Evolutionary conservation across 1,140 invertebrate genomes (phyloP).

Genomic region (Drosophila pandora): DNA sequence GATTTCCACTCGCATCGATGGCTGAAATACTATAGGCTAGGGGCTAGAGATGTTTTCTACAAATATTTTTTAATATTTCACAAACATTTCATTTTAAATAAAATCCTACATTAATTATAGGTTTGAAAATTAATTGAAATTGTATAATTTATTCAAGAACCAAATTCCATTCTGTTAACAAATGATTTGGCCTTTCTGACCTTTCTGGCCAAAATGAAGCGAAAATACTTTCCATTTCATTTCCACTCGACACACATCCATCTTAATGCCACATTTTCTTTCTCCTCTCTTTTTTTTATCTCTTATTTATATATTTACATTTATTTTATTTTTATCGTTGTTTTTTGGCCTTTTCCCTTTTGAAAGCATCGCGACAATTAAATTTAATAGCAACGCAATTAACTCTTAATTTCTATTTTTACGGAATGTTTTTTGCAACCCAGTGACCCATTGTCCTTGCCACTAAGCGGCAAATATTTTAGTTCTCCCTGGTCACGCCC

Average conservation of each 20-base stretch:
- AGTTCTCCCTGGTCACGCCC: constrained; percentile 12
- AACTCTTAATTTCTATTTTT: constrained; percentile 80
- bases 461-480: constrained; percentile 44
- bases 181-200: constrained; percentile 33
- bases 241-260: constrained; percentile 40
- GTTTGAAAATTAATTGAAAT: neutral
- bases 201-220: constrained; percentile 8
- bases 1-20: neutral
- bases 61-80: too few species aligned
- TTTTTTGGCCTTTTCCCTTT: constrained; percentile 16
- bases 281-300: constrained; percentile 6
- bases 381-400: constrained; percentile 80
- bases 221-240: constrained; percentile 49
- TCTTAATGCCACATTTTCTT: constrained; percentile 24
- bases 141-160: neutral
- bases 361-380: constrained; percentile 70
- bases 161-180: constrained; percentile 16
- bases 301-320: constrained; percentile 12
- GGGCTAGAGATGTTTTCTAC: neutral
- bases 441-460: constrained; percentile 60
- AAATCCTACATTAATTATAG: too few species aligned
- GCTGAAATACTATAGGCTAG: neutral
- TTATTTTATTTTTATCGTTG: constrained; percentile 1
- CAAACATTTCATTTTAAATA: too few species aligned
- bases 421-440: constrained; percentile 40